A percentile compares a stretch with the other conserved stretches of the same genome.
Evolutionary conservation across 1,140 invertebrate species (phyloP).

Genomic region (Dreissena rostriformis): DNA sequence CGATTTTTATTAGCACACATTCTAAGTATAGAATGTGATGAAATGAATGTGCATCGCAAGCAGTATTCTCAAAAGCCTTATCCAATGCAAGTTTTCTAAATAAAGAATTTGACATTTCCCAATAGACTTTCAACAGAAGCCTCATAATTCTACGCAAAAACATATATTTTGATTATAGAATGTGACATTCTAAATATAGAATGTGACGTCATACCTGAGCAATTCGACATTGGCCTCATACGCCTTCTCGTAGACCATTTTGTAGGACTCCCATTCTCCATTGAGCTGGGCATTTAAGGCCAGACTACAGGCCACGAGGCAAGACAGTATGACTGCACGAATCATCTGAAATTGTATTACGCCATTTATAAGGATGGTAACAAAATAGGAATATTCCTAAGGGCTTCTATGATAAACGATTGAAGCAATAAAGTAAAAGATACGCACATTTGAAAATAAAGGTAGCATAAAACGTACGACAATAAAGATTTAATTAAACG

Average conservation of each 20-base stretch:
- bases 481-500: too few species aligned
- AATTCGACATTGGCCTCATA: slow-evolving; percentile 10
- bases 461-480: too few species aligned
- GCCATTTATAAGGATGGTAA: too few species aligned
- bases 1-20: neutral
- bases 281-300: slow-evolving; percentile 8
- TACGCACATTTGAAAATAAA: too few species aligned
- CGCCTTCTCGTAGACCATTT: slow-evolving; percentile 3
- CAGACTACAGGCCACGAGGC: slow-evolving; percentile 23
- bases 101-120: neutral
- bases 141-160: neutral
- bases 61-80: neutral
- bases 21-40: neutral
- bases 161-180: neutral
- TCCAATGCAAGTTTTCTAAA: neutral
- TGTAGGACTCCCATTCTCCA: slow-evolving; percentile 32
- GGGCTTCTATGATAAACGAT: too few species aligned
- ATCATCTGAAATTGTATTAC: slow-evolving; percentile 38
- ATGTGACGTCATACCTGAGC: slow-evolving; percentile 24
- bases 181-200: neutral
- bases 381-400: too few species aligned
- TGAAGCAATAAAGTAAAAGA: too few species aligned
- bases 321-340: neutral
- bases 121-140: neutral
- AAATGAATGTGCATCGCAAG: neutral